Evolutionary conservation across 2,888 invertebrate genomes (phyloP).

Genomic region (Eugnorisma glareosa): DNA sequence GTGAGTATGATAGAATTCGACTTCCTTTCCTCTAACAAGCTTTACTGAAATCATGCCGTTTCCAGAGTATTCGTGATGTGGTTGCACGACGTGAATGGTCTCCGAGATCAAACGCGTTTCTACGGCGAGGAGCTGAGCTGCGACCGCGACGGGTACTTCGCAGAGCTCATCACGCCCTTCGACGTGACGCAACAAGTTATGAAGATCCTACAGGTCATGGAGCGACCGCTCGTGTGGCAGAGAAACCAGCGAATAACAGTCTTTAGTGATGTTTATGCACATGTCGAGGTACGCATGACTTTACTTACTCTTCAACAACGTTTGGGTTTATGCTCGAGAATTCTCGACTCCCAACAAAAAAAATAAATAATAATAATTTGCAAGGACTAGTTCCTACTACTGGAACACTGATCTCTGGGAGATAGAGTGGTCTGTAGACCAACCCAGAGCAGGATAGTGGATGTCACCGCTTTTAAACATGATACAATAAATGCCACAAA

Average conservation of each 20-base stretch:
- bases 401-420: neutral
- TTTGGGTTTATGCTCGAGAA: neutral
- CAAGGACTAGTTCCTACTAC: neutral
- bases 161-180: conserved; percentile 81
- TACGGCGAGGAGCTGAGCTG: conserved; percentile 80
- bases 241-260: conserved; percentile 77
- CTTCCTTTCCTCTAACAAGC: neutral
- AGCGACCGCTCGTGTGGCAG: conserved; percentile 85
- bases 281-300: conserved; percentile 79
- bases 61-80: conserved; percentile 83
- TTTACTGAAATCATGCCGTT: neutral
- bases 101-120: conserved; percentile 81
- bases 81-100: conserved; percentile 84
- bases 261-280: conserved; percentile 86
- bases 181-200: conserved; percentile 87
- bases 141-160: conserved; percentile 83
- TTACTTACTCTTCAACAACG: neutral
- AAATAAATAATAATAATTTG: neutral
- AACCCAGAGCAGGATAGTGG: neutral
- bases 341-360: neutral
- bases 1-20: neutral
- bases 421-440: neutral
- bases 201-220: conserved; percentile 80
- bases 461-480: neutral
- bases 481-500: neutral